Base-by-base conservation (phyloP, 2,113 vertebrate species). In the Coregonus clupeaformis region DNA sequence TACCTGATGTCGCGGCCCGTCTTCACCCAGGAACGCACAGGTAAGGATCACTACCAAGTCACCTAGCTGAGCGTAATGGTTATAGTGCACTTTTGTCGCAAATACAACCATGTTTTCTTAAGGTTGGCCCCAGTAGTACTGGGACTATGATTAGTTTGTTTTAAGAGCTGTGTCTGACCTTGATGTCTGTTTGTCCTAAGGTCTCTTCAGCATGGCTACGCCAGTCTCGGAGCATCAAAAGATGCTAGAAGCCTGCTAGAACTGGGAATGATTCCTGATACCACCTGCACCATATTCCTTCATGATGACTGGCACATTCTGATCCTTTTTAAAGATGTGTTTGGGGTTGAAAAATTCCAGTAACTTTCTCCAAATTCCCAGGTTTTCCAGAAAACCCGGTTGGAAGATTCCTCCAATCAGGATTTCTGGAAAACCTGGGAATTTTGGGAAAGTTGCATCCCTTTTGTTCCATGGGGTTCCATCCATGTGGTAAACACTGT, bases 1-100 rank as follows among this genome's bases (percentile, higher is more conserved):
- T 77, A 91, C 90, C 77, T 92, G 87, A 92, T 9, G 72, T 78
- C 47, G 78, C 77, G n/a, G 75, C 49, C 75, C 6, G 76, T 30
- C 5, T 69, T 80, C 73, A 3, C 49, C 30, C 52, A 65, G 65
- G 74, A 77, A 63, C 27, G 60, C 77, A 74, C 83, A 92, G 93
- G 92, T 93, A 89, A 88, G 14, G 16, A 52, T 18, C 16, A 52
- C 49, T 52, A 52, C 16, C 13, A 52, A 18, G 36, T 42, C 36
- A 42, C 2, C 36, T 42, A 42, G 36, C 36, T 11, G 2, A 42
- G 36, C 2, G 36, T 42, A 42, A 42, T 42, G 36, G 36, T 12
- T 9, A 42, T 12, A 11, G 0, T 42, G 1, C 0, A 3, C 2
- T 2, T 42, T 42, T 42, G 36, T 42, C 36, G 2, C 36, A 42